Conservation (phyloP, 2,797 vertebrate genomes). For the Periophthalmus magnuspinnatus region DNA sequence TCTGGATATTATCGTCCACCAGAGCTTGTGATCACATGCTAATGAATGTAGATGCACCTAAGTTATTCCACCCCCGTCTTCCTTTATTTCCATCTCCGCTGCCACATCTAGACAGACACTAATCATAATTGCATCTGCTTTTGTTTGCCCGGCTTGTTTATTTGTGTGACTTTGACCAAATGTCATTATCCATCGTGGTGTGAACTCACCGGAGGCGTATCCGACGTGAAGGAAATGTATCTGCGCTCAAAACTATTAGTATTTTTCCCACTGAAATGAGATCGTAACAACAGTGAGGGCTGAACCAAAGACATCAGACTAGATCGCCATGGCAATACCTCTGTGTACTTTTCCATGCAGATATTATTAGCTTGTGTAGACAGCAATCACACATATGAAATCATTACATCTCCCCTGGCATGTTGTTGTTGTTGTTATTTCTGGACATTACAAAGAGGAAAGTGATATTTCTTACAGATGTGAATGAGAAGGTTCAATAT, state of each 20-base stretch:
- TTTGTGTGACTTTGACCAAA: constrained; percentile 57
- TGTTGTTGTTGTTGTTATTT: not conserved
- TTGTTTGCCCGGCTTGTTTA: constrained; percentile 50
- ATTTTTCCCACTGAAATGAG: constrained; percentile 39
- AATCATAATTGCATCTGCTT: constrained; percentile 58
- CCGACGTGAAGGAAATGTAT: constrained; percentile 34
- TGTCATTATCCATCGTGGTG: constrained; percentile 42
- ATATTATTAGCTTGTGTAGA: constrained; percentile 38
- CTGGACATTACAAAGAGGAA: not conserved
- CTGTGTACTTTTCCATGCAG: constrained; percentile 26
- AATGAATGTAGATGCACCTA: constrained; percentile 1
- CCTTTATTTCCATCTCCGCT: constrained; percentile 22
- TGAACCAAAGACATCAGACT: constrained; percentile 28
- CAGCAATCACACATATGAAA: constrained; percentile 20
- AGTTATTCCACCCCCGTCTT: constrained; percentile 10
- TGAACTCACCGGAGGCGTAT: constrained; percentile 30
- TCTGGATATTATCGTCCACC: not conserved
- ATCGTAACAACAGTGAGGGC: constrained; percentile 46
- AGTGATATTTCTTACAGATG: not conserved
- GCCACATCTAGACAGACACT: constrained; percentile 49
- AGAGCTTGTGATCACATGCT: not conserved
- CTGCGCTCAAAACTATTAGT: constrained; percentile 41
- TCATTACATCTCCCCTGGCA: too few species aligned
- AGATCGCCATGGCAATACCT: constrained; percentile 40
- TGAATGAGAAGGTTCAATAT: not conserved